Conservation (phyloP, 2,888 invertebrate genomes). For the Lasioglossum calceatum region DNA sequence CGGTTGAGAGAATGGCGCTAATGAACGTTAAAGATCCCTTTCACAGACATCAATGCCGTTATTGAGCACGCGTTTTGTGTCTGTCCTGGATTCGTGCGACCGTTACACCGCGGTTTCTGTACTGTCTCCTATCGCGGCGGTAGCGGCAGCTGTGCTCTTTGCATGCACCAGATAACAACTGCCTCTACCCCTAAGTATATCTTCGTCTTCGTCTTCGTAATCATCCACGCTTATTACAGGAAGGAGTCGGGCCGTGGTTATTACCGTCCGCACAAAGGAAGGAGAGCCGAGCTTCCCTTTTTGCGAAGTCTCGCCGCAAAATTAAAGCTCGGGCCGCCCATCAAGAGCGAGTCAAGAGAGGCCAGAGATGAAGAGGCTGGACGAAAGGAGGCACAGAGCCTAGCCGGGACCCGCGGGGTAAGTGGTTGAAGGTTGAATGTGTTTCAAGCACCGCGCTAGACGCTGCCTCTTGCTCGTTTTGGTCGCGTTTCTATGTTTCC, state of each 20-base stretch:
- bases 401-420: slow-evolving; percentile 11
- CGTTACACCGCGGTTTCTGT: slow-evolving; percentile 14
- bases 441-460: slow-evolving; percentile 29
- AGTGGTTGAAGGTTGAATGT: slow-evolving; percentile 20
- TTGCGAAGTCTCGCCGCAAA: slow-evolving; percentile 62
- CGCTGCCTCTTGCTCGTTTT: slow-evolving; percentile 3
- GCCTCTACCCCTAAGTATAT: slow-evolving; percentile 47
- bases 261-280: slow-evolving; percentile 60
- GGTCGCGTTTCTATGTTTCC: slow-evolving; percentile 4
- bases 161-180: slow-evolving; percentile 68
- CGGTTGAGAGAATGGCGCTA: slow-evolving; percentile 56
- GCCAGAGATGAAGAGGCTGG: slow-evolving; percentile 33
- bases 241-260: slow-evolving; percentile 59
- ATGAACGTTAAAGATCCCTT: slow-evolving; percentile 60
- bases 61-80: slow-evolving; percentile 57
- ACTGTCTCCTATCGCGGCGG: neutral
- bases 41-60: slow-evolving; percentile 32
- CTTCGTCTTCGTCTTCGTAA: slow-evolving; percentile 62
- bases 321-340: slow-evolving; percentile 69
- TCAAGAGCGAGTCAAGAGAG: slow-evolving; percentile 57
- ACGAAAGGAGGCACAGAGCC: slow-evolving; percentile 17
- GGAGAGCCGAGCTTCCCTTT: slow-evolving; percentile 53
- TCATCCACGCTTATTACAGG: slow-evolving; percentile 68
- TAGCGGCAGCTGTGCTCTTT: slow-evolving; percentile 34
- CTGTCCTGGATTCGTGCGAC: slow-evolving; percentile 59